Base-by-base conservation (phyloP, 1,140 invertebrate species). In the Sycophaga agraensis region DNA sequence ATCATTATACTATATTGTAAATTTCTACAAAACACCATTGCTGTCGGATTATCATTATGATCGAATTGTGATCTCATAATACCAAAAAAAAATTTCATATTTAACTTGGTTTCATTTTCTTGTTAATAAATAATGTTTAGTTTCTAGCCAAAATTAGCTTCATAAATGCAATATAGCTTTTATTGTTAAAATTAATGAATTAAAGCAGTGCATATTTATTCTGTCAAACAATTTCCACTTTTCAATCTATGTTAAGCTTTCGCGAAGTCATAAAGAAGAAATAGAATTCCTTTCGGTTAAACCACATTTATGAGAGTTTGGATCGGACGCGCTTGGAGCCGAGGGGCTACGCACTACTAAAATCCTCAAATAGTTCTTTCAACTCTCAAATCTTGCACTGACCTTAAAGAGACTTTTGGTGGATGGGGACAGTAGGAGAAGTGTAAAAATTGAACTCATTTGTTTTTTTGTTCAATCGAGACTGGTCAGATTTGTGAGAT, bases 291-390 rank as follows among this genome's bases (percentile, higher is more conserved):
- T 8, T 42, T 42, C 37, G 2, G 26, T 16, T 28, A n/a, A 5
- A 4, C 21, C 21, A 34, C 45, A 45, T 56, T 43, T 39, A 6
- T 31, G 2, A 17, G 53, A 56, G 51, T 49, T 64, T 55, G n/a
- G n/a, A n/a, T n/a, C n/a, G n/a, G n/a, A n/a, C n/a, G n/a, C n/a
- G n/a, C n/a, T n/a, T n/a, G n/a, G n/a, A n/a, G n/a, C n/a, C n/a
- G n/a, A n/a, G n/a, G n/a, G n/a, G n/a, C n/a, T n/a, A n/a, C n/a
- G n/a, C n/a, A n/a, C n/a, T n/a, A n/a, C n/a, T n/a, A n/a, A n/a
- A n/a, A n/a, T n/a, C n/a, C n/a, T n/a, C n/a, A n/a, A n/a, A n/a
- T n/a, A n/a, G n/a, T n/a, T n/a, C n/a, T n/a, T n/a, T n/a, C n/a
- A n/a, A n/a, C n/a, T n/a, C n/a, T n/a, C n/a, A n/a, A n/a, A n/a